Evolutionary conservation across 2,888 invertebrate genomes (phyloP).

Genomic region (Keiferia lycopersicella): DNA sequence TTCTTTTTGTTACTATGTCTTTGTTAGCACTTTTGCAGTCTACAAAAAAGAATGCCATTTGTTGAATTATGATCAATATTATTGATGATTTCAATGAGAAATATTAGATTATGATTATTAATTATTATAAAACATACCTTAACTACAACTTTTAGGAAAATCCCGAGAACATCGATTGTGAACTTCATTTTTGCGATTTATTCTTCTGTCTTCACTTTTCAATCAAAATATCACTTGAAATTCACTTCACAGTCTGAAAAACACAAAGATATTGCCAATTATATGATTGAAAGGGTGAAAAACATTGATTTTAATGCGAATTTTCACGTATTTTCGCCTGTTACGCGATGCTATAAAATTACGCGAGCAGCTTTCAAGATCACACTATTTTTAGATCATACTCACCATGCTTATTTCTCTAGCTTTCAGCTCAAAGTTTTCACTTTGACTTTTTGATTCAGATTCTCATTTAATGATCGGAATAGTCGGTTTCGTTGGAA

Average conservation of each 20-base stretch:
- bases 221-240: constrained; percentile 52
- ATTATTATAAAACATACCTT: constrained; percentile 59
- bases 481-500: constrained; percentile 64
- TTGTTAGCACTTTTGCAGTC: not conserved
- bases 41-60: not conserved
- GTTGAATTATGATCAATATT: not conserved
- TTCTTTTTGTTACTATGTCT: not conserved
- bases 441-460: constrained; percentile 36
- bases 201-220: constrained; percentile 1
- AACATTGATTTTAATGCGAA: not conserved
- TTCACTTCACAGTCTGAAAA: constrained; percentile 70
- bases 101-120: not conserved
- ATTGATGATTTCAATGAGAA: constrained; percentile 1
- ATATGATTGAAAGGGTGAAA: constrained; percentile 33
- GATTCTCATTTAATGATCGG: constrained; percentile 45
- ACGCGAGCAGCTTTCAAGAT: constrained; percentile 42
- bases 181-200: constrained; percentile 69
- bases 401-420: constrained; percentile 49
- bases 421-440: constrained; percentile 26
- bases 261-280: constrained; percentile 47
- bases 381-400: constrained; percentile 45
- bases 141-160: constrained; percentile 77
- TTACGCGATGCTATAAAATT: constrained; percentile 39
- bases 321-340: constrained; percentile 27
- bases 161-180: constrained; percentile 74